Percentiles rank a stretch among this genome's conserved stretches.
Conservation (phyloP, 2,797 vertebrate species). For the Mionectes olivaceus region DNA sequence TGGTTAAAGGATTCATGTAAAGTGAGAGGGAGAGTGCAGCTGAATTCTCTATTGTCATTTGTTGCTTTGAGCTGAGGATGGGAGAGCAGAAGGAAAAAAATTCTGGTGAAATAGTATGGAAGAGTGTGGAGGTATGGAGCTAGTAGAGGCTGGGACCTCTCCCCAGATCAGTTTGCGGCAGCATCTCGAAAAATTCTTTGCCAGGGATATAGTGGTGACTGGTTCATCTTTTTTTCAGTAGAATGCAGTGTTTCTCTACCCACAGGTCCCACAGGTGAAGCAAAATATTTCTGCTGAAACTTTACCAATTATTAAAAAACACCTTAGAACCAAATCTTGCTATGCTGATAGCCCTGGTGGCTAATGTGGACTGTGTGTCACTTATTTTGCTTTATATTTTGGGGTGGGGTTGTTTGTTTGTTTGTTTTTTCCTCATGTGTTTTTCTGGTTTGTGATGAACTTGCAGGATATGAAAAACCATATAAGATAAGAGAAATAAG, state of each 20-base stretch:
- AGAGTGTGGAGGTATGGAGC: neutral
- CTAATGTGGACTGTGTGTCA: neutral
- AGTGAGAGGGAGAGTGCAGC: neutral
- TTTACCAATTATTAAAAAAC: neutral
- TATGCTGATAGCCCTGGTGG: neutral
- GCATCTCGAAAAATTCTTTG: neutral
- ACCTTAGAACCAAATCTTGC: neutral
- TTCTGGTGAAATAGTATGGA: neutral
- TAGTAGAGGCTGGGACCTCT: neutral
- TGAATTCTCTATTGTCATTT: neutral
- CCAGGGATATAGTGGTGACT: neutral
- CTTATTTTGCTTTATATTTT: neutral
- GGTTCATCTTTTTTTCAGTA: neutral
- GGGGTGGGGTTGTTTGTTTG: rapidly evolving
- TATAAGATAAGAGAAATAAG: neutral
- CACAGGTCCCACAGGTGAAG: neutral
- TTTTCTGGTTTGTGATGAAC: neutral
- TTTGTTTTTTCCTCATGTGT: rapidly evolving
- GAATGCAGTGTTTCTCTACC: neutral
- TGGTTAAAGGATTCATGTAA: neutral
- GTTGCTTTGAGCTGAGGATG: neutral
- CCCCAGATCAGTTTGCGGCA: neutral
- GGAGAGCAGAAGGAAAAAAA: neutral
- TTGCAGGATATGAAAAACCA: neutral
- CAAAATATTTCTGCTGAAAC: neutral